phyloP scores from a whole-genome alignment of 2,888 invertebrate genomes.

The Eupsilia transversa region DNA sequence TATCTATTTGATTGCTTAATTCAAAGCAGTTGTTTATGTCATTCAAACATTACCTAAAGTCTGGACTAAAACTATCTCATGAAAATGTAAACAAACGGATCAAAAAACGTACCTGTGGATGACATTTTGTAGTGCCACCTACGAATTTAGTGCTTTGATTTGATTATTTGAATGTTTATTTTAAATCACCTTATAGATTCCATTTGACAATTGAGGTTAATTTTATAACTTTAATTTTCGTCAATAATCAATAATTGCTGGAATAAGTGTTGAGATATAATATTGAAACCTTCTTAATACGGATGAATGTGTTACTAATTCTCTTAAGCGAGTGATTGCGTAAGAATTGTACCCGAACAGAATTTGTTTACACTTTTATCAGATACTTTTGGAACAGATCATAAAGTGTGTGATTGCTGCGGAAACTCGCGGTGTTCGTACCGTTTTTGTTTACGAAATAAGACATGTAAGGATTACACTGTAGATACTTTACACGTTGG shows the following conservation, averaged over 20 bases:
- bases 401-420: neutral
- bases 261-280: neutral
- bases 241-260: neutral
- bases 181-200: neutral
- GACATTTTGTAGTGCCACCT: neutral
- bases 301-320: neutral
- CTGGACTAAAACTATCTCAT: neutral
- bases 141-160: neutral
- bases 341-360: neutral
- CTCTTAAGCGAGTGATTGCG: neutral
- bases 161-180: neutral
- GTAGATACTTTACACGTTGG: conserved; percentile 14
- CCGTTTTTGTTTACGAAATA: conserved; percentile 15
- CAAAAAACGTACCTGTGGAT: neutral
- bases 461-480: conserved; percentile 15
- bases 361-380: neutral
- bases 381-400: neutral
- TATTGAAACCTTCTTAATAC: neutral
- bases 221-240: neutral
- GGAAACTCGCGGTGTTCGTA: neutral
- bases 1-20: neutral
- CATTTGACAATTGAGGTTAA: neutral
- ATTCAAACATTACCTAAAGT: neutral
- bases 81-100: neutral
- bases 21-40: neutral